Base-by-base conservation (phyloP, 2,113 vertebrate species). In the Hydrochoerus hydrochaeris region DNA sequence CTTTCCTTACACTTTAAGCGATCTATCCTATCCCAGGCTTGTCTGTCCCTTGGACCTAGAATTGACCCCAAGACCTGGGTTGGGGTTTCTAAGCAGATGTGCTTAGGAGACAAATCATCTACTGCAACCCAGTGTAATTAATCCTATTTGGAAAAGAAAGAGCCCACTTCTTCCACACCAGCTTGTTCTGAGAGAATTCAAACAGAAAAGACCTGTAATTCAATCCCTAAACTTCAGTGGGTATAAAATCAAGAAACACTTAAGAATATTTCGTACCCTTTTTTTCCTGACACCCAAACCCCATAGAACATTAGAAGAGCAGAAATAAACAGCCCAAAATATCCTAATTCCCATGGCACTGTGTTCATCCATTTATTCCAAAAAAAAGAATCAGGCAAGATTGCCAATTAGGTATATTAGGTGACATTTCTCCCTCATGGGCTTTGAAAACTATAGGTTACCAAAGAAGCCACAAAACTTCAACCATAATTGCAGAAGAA, bases 381-480 rank as follows among this genome's bases (percentile, higher is more conserved):
- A 94, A 63, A 93, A 49, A 86, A 94, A 32, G 17, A 92, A 58
- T 84, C 19, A 85, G 81, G 85, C 28, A 87, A 87, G 57, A 87
- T 38, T 92, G 78, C 52, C 94, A 77, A 91, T 71, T 77, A 95
- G 28, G 16, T 17, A 71, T 96, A 89, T 58, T 65, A 93, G 67
- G 69, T 60, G 62, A 67, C n/a, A 90, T 91, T 94, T 77, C 22
- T 88, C 69, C 81, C 73, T 69, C 3, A 54, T 49, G 75, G 49
- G 54, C 62, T 95, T 52, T 85, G 49, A 97, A 95, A 96, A 95
- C 49, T 52, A 44, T 28, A 85, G n/a, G 52, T 86, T 92, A 87
- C 89, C 90, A 77, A 95, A 97, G 73, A 87, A 93, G 95, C 77
- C 77, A 95, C 38, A 95, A 60, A 96, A 88, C 17, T 62, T 91